Conservation (phyloP, 2,797 vertebrate genomes). For the Phyllotis vaccarum region DNA sequence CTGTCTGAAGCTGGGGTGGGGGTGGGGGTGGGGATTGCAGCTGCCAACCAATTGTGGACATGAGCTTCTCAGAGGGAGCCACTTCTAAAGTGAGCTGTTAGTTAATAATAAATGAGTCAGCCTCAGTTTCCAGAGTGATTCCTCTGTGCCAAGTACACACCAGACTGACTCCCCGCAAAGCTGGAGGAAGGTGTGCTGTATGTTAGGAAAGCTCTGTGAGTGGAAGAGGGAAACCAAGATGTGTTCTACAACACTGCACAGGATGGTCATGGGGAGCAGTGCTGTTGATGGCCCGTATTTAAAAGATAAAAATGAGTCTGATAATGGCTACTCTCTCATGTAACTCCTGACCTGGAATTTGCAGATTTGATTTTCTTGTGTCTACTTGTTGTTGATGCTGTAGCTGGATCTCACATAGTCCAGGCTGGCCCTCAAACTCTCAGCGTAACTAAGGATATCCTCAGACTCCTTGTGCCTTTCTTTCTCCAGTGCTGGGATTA, state of each 20-base stretch:
- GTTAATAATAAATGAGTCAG: not conserved
- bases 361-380: not conserved
- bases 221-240: not conserved
- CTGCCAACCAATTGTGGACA: not conserved
- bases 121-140: not conserved
- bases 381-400: not conserved
- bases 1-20: conserved; percentile 5
- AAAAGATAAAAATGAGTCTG: not conserved
- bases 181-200: not conserved
- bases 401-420: not conserved
- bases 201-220: not conserved
- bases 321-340: not conserved
- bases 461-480: not conserved
- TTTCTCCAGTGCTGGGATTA: not conserved
- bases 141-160: not conserved
- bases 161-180: not conserved
- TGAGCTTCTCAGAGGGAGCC: not conserved
- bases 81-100: conserved; percentile 23
- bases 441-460: not conserved
- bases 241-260: conserved; percentile 26
- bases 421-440: not conserved
- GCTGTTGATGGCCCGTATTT: not conserved
- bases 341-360: not conserved
- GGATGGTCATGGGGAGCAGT: not conserved
- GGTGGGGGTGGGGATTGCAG: not conserved